Base-by-base conservation (phyloP, 2,888 invertebrate genomes). In the Lamellibrachia columna region DNA sequence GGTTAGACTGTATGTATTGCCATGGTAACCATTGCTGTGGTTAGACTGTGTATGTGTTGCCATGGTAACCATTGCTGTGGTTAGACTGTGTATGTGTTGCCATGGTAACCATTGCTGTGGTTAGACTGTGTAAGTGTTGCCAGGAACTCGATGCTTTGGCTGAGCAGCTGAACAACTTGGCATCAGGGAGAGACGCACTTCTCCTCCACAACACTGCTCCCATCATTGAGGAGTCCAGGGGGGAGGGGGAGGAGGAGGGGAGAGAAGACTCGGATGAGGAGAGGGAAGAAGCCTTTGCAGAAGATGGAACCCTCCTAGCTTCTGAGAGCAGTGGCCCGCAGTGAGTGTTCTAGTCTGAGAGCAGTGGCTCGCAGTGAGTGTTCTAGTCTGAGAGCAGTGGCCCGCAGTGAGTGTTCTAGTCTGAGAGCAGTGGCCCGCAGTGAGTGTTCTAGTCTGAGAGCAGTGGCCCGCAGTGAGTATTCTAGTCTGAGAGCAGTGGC, bases 141-240 rank as follows among this genome's bases (percentile, higher is more conserved):
- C 97, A 99, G 98, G 99, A 99, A 97, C 97, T 99, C 97, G 99
- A 99, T 97, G 98, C 98, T 96, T 97, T 99, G 96, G 99, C 99
- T 94, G 98, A 98, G 96, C 99, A 99, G 97, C 97, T 99, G 96
- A 99, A 98, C 97, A 98, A 99, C 97, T 97, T 99, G 96, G 99
- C 98, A 15, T 75, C 75, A 4, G 75, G 75, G 75, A 75, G 75
- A 75, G 75, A 75, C 2, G 75, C 75, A 6, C 75, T 75, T 6
- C 75, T 4, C 75, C 75, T 75, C 15, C 75, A 22, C 75, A 15
- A 75, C 22, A 75, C 75, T n/a, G n/a, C 15, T 6, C 22, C 75
- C 75, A 75, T 75, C 75, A 53, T 52, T 9, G 90, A 53, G 22
- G 92, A 55, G 7, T 90, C 28, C 11, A 75, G 75, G n/a, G 91